Evolutionary conservation across 2,797 vertebrate genomes (phyloP), one percentile per base, ranked within the genome.

Genomic region (Hydrophis major): DNA sequence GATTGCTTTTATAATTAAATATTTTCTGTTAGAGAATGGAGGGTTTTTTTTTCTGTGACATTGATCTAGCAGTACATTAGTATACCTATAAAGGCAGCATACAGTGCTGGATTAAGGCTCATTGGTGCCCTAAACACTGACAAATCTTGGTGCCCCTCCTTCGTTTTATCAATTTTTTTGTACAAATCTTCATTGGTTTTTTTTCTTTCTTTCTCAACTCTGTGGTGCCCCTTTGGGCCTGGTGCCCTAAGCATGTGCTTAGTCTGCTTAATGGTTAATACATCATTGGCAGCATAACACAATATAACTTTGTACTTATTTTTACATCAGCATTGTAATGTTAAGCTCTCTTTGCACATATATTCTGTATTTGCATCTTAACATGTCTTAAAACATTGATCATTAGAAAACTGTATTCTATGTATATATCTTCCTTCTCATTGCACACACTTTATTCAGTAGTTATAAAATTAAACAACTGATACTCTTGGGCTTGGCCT

Each of bases 381-480:
- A 97, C 95, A 97, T 97, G 96, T 96, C 95, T 95, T 96, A 96
- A 96, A 97, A 96, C 94, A 92, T 96, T 96, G 95, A 94, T 97
- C 97, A 96, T 94, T 91, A 92, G 95, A 93, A 93, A 89, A 96
- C 92, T 91, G 55, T 94, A 94, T 95, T 95, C 92, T 91, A 95
- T 95, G 92, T 93, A 93, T 16, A 10, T 89, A 90, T 50, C 66
- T 94, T 92, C 32, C 56, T 22, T 16, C 83, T 20, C 47, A 25
- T 53, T 55, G 28, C 50, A 63, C 42, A 89, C 61, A 74, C 90
- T 96, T 97, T 97, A 94, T 97, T 97, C 95, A 94, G 94, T 95
- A 32, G 95, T 96, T 96, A 95, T 96, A 97, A 97, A 97, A 98
- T 95, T 87, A 93, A 98, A 96, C 97, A 97, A 97, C 97, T 96